Evolutionary conservation across 2,888 invertebrate species (phyloP), one percentile per base, ranked within the genome.

Genomic region (Eristalis arbustorum): DNA sequence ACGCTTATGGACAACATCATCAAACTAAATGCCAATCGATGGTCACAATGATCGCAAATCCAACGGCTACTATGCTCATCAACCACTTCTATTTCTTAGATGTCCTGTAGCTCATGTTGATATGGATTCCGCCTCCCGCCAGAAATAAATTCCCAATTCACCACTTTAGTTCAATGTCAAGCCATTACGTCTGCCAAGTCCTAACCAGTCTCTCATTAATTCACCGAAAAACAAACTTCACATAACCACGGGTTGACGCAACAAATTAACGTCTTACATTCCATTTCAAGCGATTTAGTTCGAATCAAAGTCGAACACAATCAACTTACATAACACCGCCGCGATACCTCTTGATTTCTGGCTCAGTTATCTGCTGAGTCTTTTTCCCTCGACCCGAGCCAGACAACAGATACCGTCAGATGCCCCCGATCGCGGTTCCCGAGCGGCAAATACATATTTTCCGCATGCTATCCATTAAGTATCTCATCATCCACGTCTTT

Each of bases 131-230:
- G 13, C 13, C 49, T 49, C 18, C 49, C n/a, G 5, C 25, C 59
- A 59, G 59, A 25, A 25, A 11, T 59, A 1, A 14, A 25, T 13
- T 23, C 57, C 23, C 34, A 69, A 31, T 25, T 25, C 25, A 5
- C n/a, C 14, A 42, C 68, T 31, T 3, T 22, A 69, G 57, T 69
- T 69, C 69, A 59, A 59, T 69, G 69, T 69, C 69, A 69, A 69
- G 34, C 59, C 25, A 59, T 59, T 37, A n/a, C 56, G 57, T 22
- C n/a, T n/a, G n/a, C n/a, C n/a, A n/a, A n/a, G n/a, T n/a, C 31
- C 13, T 56, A 25, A 6, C 34, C 31, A 28, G 40, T 61, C 25
- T 3, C 37, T 0, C 14, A 25, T 8, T 34, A 22, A 37, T 37
- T 59, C 22, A 18, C 28, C 59, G 8, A 40, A 66, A 74, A 66